These are phyloP conservation scores for Holacanthus passer DNA, from an alignment of 2,113 vertebrate species.

Conservation along the genomic window DNA sequence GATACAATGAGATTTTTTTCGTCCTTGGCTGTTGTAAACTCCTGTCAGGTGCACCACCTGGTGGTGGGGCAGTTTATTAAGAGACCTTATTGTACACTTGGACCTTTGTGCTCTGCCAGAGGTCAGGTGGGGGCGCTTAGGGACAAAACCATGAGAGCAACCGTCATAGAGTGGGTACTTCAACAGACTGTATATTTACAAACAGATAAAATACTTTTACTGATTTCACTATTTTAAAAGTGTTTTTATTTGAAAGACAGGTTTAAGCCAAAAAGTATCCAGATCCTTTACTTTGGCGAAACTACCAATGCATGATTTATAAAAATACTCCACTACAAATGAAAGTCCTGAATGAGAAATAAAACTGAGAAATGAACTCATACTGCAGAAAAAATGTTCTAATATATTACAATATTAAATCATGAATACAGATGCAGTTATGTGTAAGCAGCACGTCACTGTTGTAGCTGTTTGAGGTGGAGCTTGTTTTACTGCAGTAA, in stretches of 20 bases:
- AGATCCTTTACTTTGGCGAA: background rate
- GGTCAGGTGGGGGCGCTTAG: background rate
- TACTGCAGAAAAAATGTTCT: background rate
- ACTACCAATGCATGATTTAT: background rate
- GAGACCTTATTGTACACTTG: background rate
- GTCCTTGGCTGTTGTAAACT: conserved; percentile 4
- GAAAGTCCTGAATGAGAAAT: background rate
- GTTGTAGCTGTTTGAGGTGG: background rate
- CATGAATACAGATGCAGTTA: background rate
- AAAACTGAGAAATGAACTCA: background rate
- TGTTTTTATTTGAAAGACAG: background rate
- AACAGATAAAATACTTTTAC: background rate
- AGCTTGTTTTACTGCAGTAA: background rate
- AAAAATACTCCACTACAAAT: background rate
- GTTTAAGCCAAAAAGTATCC: background rate
- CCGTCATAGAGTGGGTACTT: background rate
- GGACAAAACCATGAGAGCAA: background rate
- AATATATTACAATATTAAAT: background rate
- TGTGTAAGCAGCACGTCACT: background rate
- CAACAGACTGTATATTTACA: background rate
- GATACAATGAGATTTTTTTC: background rate
- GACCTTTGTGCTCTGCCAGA: background rate
- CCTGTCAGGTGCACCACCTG: conserved; percentile 71
- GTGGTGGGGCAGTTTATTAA: conserved; percentile 62
- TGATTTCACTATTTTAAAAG: background rate